A percentile compares a stretch with the other conserved stretches of the same genome.
These are phyloP conservation scores for Sebastes oblongus DNA, from an alignment of 2,797 vertebrate genomes.

Conservation along the genomic window DNA sequence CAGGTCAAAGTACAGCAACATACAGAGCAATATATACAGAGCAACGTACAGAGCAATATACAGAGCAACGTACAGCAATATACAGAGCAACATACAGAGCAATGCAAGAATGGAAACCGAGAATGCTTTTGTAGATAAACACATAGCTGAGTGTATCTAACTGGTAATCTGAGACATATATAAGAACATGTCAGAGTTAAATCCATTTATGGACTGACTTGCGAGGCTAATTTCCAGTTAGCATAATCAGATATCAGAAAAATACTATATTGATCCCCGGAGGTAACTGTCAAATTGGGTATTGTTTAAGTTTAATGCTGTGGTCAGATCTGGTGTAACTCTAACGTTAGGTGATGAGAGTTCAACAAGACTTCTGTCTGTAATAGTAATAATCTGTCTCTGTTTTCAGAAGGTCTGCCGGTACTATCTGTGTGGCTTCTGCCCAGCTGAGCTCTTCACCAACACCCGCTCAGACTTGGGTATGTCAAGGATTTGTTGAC, in stretches of 20 bases:
- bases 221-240: not conserved
- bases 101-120: too few relatives aligned
- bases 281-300: too few relatives aligned
- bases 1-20: too few relatives aligned
- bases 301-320: too few relatives aligned
- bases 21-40: too few relatives aligned
- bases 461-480: conserved; percentile 98
- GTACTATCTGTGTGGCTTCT: conserved; percentile 98
- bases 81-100: too few relatives aligned
- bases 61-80: fast-evolving
- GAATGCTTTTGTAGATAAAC: too few relatives aligned
- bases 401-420: conserved; percentile 88
- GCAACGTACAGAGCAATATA: too few relatives aligned
- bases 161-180: fast-evolving
- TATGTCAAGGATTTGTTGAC: conserved; percentile 73
- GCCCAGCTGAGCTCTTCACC: conserved; percentile 97
- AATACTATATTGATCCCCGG: too few relatives aligned
- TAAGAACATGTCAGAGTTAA: too few relatives aligned
- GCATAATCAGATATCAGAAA: too few relatives aligned
- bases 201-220: too few relatives aligned
- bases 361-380: not conserved
- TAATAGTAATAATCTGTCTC: not conserved
- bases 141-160: not conserved
- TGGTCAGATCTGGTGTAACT: not conserved
- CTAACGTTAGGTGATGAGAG: fast-evolving